A percentile compares a stretch with the other conserved stretches of the same genome.
phyloP scores from a whole-genome alignment of 2,113 vertebrate genomes.

The Pontoporia blainvillei region DNA sequence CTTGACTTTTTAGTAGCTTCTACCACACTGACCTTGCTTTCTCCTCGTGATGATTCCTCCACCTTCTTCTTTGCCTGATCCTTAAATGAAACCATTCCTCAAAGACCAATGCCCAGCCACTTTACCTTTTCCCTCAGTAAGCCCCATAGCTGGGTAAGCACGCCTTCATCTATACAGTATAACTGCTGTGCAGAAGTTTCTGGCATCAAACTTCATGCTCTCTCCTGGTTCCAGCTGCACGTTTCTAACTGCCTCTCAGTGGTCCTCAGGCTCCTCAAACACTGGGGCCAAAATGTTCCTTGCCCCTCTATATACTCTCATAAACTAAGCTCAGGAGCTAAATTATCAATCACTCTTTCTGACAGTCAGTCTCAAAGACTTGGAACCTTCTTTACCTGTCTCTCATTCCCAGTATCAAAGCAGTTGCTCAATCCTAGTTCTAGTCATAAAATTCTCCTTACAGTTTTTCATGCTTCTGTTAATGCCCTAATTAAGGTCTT shows the following conservation, averaged over 20 bases:
- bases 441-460: not conserved
- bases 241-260: not conserved
- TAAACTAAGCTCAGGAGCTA: not conserved
- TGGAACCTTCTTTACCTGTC: not conserved
- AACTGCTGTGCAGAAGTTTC: not conserved
- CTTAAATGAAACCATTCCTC: not conserved
- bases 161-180: not conserved
- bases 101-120: not conserved
- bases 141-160: not conserved
- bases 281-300: not conserved
- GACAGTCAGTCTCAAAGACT: not conserved
- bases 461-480: not conserved
- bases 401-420: not conserved
- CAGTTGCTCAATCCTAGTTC: not conserved
- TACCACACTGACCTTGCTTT: not conserved
- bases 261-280: not conserved
- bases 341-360: not conserved
- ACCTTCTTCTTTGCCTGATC: not conserved
- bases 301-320: not conserved
- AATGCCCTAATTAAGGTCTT: not conserved
- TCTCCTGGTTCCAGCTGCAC: not conserved
- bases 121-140: not conserved
- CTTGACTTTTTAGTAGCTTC: not conserved
- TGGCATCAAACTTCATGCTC: not conserved
- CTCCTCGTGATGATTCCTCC: not conserved